Conservation (phyloP, 64 coral and sea anemone species). For the Montipora efflorescens region DNA sequence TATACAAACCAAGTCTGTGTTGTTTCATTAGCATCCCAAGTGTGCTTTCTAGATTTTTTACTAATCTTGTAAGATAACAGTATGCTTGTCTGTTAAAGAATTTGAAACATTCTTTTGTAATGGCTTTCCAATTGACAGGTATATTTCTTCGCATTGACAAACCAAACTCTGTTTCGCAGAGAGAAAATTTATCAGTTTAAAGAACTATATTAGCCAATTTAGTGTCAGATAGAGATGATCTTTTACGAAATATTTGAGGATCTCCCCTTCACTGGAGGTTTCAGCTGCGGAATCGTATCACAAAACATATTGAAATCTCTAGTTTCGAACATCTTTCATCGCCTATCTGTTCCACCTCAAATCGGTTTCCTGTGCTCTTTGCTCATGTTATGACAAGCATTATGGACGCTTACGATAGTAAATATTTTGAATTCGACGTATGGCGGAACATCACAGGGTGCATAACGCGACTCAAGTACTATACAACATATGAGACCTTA, state of each 20-base stretch:
- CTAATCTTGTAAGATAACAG: conserved; percentile 30
- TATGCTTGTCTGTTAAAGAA: conserved; percentile 9
- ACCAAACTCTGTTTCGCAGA: background rate
- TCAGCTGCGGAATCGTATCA: background rate
- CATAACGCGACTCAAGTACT: background rate
- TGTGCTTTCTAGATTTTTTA: conserved; percentile 20
- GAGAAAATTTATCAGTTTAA: background rate
- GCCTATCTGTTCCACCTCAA: background rate
- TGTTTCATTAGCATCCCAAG: conserved; percentile 13
- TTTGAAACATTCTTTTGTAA: background rate
- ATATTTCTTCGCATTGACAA: background rate
- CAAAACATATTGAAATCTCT: background rate
- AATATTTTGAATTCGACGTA: conserved; percentile 15
- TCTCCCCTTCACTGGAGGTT: background rate
- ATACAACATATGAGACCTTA: too few species aligned
- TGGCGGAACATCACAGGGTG: background rate
- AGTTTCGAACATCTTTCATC: conserved; percentile 10
- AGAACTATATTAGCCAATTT: background rate
- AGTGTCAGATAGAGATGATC: background rate
- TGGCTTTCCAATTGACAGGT: background rate
- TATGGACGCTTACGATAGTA: background rate
- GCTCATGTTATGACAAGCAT: conserved; percentile 22
- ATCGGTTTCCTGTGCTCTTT: background rate
- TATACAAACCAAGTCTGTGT: conserved; percentile 2
- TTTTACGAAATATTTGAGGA: background rate